Percentiles rank a stretch among this genome's conserved stretches.
Conservation (phyloP, 2,113 vertebrate species). For the rat (Rattus norvegicus) region GRCr8 NC_086034.1:45828501-45829000, state of each 20-base stretch:
- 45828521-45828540: constrained; percentile 57
- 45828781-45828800: background rate
- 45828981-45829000: background rate
- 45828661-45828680: background rate
- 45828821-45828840: background rate
- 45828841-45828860: background rate
- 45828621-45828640: constrained; percentile 56
- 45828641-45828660: constrained; percentile 2
- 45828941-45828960: background rate
- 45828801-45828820: background rate
- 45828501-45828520: constrained; percentile 60
- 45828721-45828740: background rate
- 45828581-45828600: constrained; percentile 65
- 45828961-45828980: background rate
- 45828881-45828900: background rate
- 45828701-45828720: constrained; percentile 23
- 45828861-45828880: background rate
- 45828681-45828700: background rate
- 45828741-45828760: constrained; percentile 41
- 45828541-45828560: constrained; percentile 67
- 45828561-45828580: constrained; percentile 72
- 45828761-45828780: background rate
- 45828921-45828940: background rate
- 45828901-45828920: background rate
- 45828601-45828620: constrained; percentile 44